A percentile compares a stretch with the other conserved stretches of the same genome.
Conservation (phyloP, 2,113 vertebrate species). For the Actenoides hombroni region DNA sequence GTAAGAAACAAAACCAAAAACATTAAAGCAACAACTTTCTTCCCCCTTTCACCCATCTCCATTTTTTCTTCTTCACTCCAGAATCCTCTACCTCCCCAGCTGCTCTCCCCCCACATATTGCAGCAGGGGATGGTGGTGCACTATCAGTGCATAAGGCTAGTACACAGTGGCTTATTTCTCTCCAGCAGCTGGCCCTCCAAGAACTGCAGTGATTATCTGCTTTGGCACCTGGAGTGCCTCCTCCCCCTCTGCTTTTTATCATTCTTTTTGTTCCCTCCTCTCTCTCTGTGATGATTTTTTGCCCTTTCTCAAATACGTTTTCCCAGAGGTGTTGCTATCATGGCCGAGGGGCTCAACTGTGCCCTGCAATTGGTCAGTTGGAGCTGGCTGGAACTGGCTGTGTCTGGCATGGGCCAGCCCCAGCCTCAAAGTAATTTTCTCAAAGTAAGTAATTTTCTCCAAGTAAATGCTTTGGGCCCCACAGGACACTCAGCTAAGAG, state of each 20-base stretch:
- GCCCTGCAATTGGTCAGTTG: fast-evolving
- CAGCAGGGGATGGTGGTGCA: not conserved
- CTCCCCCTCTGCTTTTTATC: not conserved
- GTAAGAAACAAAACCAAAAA: not conserved
- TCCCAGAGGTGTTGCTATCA: fast-evolving
- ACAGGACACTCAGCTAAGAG: not conserved
- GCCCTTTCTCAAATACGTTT: fast-evolving
- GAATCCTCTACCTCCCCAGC: not conserved
- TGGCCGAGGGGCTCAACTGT: fast-evolving
- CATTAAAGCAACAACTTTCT: not conserved
- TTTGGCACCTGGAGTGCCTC: not conserved
- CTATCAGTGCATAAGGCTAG: fast-evolving
- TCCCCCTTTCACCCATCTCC: not conserved
- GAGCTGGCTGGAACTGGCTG: not conserved
- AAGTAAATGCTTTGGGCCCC: not conserved
- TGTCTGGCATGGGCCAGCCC: fast-evolving
- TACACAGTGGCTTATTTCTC: not conserved
- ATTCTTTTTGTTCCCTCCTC: not conserved
- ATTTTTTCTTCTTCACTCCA: not conserved
- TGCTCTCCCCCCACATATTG: fast-evolving
- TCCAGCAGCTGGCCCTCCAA: not conserved
- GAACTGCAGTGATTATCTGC: not conserved
- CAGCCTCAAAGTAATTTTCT: no score
- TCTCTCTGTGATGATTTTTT: not conserved
- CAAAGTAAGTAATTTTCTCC: not conserved